Evolutionary conservation across 2,797 vertebrate genomes (phyloP), one percentile per base, ranked within the genome.

Genomic region (Helicolenus hilgendorfi): DNA sequence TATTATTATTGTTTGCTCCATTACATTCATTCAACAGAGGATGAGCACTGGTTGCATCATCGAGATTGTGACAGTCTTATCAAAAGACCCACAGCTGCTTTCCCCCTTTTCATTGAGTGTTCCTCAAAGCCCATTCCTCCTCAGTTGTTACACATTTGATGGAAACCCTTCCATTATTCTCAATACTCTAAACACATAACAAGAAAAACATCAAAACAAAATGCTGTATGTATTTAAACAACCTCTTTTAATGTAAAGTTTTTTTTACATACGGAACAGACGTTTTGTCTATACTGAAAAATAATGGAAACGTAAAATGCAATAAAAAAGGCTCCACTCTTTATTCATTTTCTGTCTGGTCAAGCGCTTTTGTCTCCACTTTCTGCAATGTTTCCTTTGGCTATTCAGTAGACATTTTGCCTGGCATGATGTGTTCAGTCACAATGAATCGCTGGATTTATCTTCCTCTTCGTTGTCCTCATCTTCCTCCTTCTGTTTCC

Each of bases 401-500:
- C 81, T 67, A 49, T 20, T 49, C 72, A 64, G 69, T 8, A 58
- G 62, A 88, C 36, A 36, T 77, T 79, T 70, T 81, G 81, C 71
- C 67, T 64, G 24, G 36, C 63, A 77, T n/a, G 64, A 88, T 71
- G 41, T 82, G 29, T 72, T 74, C 33, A 36, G 74, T 58, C 60
- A 85, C 76, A 85, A 76, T 82, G 49, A 83, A 79, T 71, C 20
- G 15, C 55, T 81, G 77, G 38, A 58, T 83, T 62, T n/a, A 41
- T 89, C 62, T 86, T 85, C 84, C 79, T 88, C 65, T 81, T 89
- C 71, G 78, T 81, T 86, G 83, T 89, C 62, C 72, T 89, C 83
- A 77, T 91, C 78, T 84, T 89, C 80, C 76, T 82, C 76, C 69
- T 75, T 72, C 58, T 91, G 84, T 91, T 84, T 84, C 62, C 67